phyloP scores from a whole-genome alignment of 2,888 invertebrate genomes.

The Argyresthia albistria region DNA sequence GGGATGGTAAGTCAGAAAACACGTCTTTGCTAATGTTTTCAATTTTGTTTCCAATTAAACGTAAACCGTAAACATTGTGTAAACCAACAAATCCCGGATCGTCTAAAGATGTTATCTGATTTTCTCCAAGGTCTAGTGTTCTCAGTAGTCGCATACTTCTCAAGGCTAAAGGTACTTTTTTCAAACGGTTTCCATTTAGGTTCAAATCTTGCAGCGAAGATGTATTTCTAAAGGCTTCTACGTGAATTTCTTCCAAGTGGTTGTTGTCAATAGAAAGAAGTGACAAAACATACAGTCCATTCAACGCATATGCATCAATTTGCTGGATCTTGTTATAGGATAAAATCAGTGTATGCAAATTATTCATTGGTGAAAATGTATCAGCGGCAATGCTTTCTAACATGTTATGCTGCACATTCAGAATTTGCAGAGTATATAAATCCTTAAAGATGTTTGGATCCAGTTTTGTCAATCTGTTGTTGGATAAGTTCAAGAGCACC shows the following conservation, averaged over 20 bases:
- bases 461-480: conserved; percentile 85
- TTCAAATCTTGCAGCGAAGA: conserved; percentile 92
- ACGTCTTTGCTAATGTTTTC: conserved; percentile 85
- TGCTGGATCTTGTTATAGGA: conserved; percentile 89
- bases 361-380: conserved; percentile 92
- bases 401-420: conserved; percentile 89
- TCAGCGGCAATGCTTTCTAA: conserved; percentile 88
- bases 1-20: conserved; percentile 83
- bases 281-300: conserved; percentile 90
- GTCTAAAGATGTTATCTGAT: conserved; percentile 85
- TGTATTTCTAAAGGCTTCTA: conserved; percentile 91
- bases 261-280: conserved; percentile 90
- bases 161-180: conserved; percentile 84
- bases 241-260: conserved; percentile 85
- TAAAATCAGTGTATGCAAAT: conserved; percentile 89
- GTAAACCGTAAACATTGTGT: conserved; percentile 87
- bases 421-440: conserved; percentile 86
- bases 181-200: conserved; percentile 88
- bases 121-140: conserved; percentile 93
- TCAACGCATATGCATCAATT: conserved; percentile 88
- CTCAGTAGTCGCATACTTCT: conserved; percentile 88
- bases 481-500: conserved; percentile 88
- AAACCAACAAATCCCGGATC: conserved; percentile 88
- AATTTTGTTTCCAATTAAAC: conserved; percentile 91
- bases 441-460: conserved; percentile 89